These are phyloP conservation scores for Stenodera caucasica DNA, from an alignment of 2,888 invertebrate species.

Conservation along the genomic window DNA sequence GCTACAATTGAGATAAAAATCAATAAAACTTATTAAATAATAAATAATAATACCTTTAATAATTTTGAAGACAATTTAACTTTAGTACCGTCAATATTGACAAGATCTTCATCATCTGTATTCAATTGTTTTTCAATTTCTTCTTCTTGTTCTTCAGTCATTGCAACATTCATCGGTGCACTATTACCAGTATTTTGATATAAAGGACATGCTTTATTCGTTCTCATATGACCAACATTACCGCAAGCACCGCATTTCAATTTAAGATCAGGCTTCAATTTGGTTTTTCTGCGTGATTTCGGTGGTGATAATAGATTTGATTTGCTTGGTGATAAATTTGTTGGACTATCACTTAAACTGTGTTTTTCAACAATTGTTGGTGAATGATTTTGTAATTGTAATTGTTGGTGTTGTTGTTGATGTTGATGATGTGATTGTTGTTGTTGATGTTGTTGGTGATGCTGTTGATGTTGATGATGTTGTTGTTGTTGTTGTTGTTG, in stretches of 20 bases:
- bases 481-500: not conserved
- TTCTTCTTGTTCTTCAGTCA: slow-evolving; percentile 82
- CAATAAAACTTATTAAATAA: not conserved
- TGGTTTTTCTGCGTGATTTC: slow-evolving; percentile 73
- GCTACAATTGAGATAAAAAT: slow-evolving; percentile 55
- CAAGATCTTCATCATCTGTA: slow-evolving; percentile 81
- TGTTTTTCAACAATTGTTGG: slow-evolving; percentile 13
- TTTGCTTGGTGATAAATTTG: slow-evolving; percentile 50
- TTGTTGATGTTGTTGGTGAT: slow-evolving; percentile 21
- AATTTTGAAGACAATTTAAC: slow-evolving; percentile 86
- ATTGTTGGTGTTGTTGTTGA: slow-evolving; percentile 19
- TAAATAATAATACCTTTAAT: slow-evolving; percentile 64
- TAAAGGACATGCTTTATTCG: slow-evolving; percentile 96
- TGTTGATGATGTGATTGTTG: slow-evolving; percentile 26
- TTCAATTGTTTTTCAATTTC: slow-evolving; percentile 76
- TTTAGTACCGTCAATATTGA: slow-evolving; percentile 94
- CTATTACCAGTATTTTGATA: slow-evolving; percentile 70
- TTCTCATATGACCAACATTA: slow-evolving; percentile 79
- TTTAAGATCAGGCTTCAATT: slow-evolving; percentile 86
- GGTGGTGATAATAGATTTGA: slow-evolving; percentile 60
- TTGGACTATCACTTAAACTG: slow-evolving; percentile 24
- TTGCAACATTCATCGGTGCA: slow-evolving; percentile 65
- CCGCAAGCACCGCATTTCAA: slow-evolving; percentile 98
- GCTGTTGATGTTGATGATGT: slow-evolving; percentile 16
- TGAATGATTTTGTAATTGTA: not conserved